Conservation (phyloP, 1,140 invertebrate species). For the Macrobrachium nipponense region DNA sequence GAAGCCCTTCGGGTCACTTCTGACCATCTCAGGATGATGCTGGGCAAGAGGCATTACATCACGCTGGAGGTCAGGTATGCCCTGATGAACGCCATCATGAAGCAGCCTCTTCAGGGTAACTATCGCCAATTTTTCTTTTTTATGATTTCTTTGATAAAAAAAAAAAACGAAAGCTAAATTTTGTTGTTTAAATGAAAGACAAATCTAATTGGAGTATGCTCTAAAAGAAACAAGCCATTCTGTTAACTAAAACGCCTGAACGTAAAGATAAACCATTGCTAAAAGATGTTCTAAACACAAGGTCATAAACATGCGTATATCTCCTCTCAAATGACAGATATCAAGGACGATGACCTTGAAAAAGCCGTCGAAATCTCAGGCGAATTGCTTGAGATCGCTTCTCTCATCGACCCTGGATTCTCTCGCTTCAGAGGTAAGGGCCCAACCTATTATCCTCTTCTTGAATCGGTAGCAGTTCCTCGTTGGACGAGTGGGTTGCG, state of each 20-base stretch:
- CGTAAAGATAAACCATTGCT: no score
- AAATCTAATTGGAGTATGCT: no score
- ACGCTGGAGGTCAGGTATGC: constrained; percentile 34
- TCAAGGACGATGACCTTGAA: constrained; percentile 16
- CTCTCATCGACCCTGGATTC: constrained; percentile 40
- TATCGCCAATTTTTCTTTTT: background rate
- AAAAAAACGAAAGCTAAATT: background rate
- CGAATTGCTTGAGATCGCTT: constrained; percentile 28
- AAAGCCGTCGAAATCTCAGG: constrained; percentile 24
- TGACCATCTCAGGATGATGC: background rate
- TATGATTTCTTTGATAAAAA: background rate
- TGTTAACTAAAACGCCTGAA: no score
- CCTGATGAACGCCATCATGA: constrained; percentile 34
- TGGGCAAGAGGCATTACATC: constrained; percentile 50
- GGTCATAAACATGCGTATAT: background rate
- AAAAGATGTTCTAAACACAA: no score
- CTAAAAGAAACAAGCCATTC: background rate
- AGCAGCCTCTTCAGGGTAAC: constrained; percentile 12
- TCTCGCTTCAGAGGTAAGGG: constrained; percentile 48
- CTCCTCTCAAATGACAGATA: constrained; percentile 23
- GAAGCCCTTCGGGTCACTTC: background rate
- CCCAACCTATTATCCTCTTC: background rate
- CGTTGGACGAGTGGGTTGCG: no score
- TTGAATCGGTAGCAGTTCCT: no score
- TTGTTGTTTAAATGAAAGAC: background rate